Evolutionary conservation across 2,888 invertebrate genomes (phyloP), one percentile per base, ranked within the genome.

Genomic region (Mallateleia sp.): DNA sequence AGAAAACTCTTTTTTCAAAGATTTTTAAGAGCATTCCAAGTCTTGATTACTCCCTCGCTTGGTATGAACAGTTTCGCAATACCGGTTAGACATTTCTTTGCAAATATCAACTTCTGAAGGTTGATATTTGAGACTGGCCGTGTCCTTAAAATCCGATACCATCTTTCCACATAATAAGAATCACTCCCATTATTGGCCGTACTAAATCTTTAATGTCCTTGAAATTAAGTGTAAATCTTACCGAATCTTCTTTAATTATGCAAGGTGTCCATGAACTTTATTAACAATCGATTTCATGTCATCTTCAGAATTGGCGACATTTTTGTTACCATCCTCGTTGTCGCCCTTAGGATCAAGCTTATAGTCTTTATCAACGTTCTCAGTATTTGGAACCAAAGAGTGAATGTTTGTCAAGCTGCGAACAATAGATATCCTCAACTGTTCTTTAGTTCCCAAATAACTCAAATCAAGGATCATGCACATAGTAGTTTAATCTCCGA

Each of bases 101-200:
- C n/a, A 28, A 28, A 28, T 28, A 28, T 28, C 28, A 28, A 28
- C 5, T 28, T 82, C 34, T 85, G 75, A 32, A 85, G 42, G n/a
- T 81, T 67, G n/a, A n/a, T n/a, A n/a, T n/a, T n/a, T n/a, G n/a
- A n/a, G n/a, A n/a, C n/a, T 47, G 2, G 72, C 67, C 9, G 34
- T 45, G 4, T 85, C 88, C 22, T 80, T 74, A 20, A 85, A 85
- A 66, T 85, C 80, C 11, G 45, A 45, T n/a, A 45, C 45, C 52
- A 67, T 18, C 18, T 32, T 50, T 77, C 78, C 15, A 9, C n/a
- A 18, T 50, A 64, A 14, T 77, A 64, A n/a, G n/a, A 38, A 77
- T 64, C 15, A 24, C 47, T 52, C n/a, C n/a, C n/a, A n/a, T n/a
- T n/a, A n/a, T n/a, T n/a, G n/a, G n/a, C n/a, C n/a, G 22, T 18